These are phyloP conservation scores for Lycopodina hypogea DNA, from an alignment of 37 sponge, comb jelly and placozoan species.

Conservation along the genomic window DNA sequence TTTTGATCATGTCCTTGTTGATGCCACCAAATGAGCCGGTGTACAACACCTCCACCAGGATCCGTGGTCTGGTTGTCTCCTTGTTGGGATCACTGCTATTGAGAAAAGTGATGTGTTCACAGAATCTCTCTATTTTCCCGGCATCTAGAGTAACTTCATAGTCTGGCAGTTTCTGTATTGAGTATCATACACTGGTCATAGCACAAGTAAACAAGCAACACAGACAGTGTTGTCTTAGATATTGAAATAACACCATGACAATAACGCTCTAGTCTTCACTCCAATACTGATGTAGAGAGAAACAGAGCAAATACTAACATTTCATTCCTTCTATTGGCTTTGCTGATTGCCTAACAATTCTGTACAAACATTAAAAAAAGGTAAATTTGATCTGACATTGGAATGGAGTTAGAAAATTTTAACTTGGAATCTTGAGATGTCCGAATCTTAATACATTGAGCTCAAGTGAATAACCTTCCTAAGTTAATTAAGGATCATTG, in stretches of 20 bases:
- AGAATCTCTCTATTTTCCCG: constrained; percentile 17
- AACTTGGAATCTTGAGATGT: too few relatives aligned
- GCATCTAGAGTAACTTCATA: constrained; percentile 38
- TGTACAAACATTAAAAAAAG: too few relatives aligned
- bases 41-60: constrained; percentile 38
- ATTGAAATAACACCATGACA: neutral
- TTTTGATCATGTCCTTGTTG: constrained; percentile 16
- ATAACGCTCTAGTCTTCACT: too few relatives aligned
- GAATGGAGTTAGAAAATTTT: too few relatives aligned
- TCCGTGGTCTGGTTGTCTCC: constrained; percentile 12
- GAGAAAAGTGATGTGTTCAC: constrained; percentile 33
- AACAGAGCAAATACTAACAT: too few relatives aligned
- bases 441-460: too few relatives aligned
- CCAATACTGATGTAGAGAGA: too few relatives aligned
- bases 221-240: neutral
- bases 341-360: too few relatives aligned
- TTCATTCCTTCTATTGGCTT: too few relatives aligned
- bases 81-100: constrained; percentile 33
- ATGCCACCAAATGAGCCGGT: constrained; percentile 24
- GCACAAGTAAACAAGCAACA: neutral
- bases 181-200: neutral
- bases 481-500: too few relatives aligned
- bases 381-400: too few relatives aligned
- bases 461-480: too few relatives aligned
- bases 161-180: constrained; percentile 20